Evolutionary conservation across 1,140 invertebrate species (phyloP).

Genomic region (Drosophila ercepeae): DNA sequence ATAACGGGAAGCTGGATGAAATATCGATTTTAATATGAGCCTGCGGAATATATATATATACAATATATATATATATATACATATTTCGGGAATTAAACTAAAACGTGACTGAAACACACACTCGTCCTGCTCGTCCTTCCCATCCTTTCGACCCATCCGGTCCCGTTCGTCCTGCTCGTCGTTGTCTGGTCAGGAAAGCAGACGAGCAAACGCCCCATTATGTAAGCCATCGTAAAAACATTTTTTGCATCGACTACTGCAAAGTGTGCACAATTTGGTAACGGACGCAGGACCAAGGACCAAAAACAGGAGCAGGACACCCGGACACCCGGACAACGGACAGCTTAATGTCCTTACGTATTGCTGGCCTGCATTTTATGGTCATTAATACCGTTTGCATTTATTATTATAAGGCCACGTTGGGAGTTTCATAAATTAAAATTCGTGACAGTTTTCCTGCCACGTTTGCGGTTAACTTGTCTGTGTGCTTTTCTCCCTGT

Average conservation of each 20-base stretch:
- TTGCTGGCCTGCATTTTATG: conserved; percentile 6
- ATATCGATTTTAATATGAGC: conserved; percentile 47
- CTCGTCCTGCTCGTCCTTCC: conserved; percentile 10
- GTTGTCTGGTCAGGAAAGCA: background rate
- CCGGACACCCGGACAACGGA: background rate
- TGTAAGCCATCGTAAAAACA: conserved; percentile 7
- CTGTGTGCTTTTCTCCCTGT: background rate
- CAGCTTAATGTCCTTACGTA: conserved; percentile 2
- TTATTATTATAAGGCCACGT: conserved; percentile 4
- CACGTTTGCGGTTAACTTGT: background rate
- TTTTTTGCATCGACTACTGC: conserved; percentile 3
- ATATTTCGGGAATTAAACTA: conserved; percentile 47
- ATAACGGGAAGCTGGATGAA: conserved; percentile 37
- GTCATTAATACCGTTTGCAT: conserved; percentile 7
- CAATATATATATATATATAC: conserved; percentile 39
- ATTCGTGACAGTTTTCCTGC: background rate
- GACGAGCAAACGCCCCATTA: conserved; percentile 4
- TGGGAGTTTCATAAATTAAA: conserved; percentile 6
- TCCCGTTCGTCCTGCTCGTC: background rate
- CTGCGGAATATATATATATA: conserved; percentile 33
- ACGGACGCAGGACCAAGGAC: background rate
- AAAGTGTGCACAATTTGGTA: background rate
- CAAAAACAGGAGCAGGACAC: background rate
- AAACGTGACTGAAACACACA: conserved; percentile 45
- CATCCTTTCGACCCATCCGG: too few relatives aligned